Conservation (phyloP, 1,140 invertebrate genomes). For the Pachypeltis micranthus region DNA sequence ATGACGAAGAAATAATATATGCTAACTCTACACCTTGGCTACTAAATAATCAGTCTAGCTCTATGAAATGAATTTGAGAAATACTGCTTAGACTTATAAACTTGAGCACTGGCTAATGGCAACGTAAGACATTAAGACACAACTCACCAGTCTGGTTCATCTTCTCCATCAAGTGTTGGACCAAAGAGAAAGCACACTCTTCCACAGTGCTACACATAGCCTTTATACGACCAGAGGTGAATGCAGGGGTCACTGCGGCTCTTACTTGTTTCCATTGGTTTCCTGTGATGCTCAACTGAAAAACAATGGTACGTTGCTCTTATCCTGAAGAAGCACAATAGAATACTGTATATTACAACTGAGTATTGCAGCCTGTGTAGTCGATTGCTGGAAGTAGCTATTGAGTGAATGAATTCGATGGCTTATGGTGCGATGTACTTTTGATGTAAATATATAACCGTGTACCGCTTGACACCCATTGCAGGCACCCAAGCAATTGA, state of each 20-base stretch:
- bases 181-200: slow-evolving; percentile 32
- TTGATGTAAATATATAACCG: too few species aligned
- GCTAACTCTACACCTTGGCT: background rate
- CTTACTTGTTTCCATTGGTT: slow-evolving; percentile 42
- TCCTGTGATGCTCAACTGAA: slow-evolving; percentile 26
- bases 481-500: too few species aligned
- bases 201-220: slow-evolving; percentile 39
- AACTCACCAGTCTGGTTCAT: slow-evolving; percentile 15
- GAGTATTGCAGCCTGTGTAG: background rate
- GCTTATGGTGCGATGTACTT: background rate
- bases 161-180: slow-evolving; percentile 23
- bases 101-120: background rate
- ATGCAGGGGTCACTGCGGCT: slow-evolving; percentile 41
- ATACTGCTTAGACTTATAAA: background rate
- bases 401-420: background rate
- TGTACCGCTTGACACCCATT: too few species aligned
- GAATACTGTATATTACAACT: background rate
- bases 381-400: background rate
- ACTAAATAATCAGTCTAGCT: background rate
- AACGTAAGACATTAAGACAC: background rate
- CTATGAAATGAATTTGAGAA: background rate
- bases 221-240: slow-evolving; percentile 45
- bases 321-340: background rate
- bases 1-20: background rate
- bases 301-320: too few species aligned